Base-by-base conservation (phyloP, 2,797 vertebrate genomes). In the Acipenser ruthenus region DNA sequence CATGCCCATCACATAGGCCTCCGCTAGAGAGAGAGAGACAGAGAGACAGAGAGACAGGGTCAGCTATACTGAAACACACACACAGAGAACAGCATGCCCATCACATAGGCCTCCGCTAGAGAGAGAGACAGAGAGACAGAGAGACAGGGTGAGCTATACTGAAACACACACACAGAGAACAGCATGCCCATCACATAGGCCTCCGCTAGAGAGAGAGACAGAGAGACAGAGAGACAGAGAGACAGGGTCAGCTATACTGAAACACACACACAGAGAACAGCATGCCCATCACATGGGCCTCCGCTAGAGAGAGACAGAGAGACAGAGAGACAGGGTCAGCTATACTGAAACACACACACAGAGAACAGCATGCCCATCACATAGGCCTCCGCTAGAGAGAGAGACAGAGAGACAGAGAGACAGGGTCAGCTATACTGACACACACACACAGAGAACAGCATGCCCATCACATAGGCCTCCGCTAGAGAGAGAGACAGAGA, bases 361-460 rank as follows among this genome's bases (percentile, higher is more conserved):
- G 93, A 94, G 82, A 99, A 96, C 62, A 99, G 83, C 84, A 96
- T 89, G 1, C 94, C 95, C 23, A 87, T 87, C 60, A 97, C 87
- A 0, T 99, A 99, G 68, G 89, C 92, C 64, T 93, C 88, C 0
- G 86, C 97, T 99, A 75, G 13, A 62, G 77, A 58, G 48, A 59
- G 65, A 71, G 11, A 6, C 9, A 37, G 51, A 49, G n/a, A n/a
- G 4, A 55, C 4, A 65, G 50, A 47, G 53, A 60, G 62, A n/a
- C 6, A n/a, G 15, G 12, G 65, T 65, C 7, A 58, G 61, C 18
- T 2, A 4, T 10, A 37, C 6, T 11, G 12, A 63, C 8, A 15
- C 12, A n/a, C 8, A 37, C 8, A 10, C 23, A 23, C 23, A 23
- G n/a, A 94, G 82, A 99, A 96, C 62, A 99, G 83, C 84, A 96